Evolutionary conservation across 1,140 invertebrate species (phyloP), one percentile per base, ranked within the genome.

Genomic region (Drosophila navojoa): DNA sequence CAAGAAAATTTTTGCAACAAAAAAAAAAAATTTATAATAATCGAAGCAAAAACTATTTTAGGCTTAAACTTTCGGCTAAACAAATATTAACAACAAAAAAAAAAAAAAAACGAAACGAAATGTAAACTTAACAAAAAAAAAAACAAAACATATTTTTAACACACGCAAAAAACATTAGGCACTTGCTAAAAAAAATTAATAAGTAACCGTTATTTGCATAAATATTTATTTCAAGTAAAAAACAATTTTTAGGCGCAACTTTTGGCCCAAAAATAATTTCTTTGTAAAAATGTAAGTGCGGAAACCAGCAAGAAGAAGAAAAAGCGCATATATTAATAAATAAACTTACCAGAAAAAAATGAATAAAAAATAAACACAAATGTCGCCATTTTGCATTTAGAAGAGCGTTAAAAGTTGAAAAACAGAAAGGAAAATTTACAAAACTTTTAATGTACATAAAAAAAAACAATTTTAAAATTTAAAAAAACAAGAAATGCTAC

Each of bases 321-420:
- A 69, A 47, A 81, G 58, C 73, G 73, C 77, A 61, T 73, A 74
- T 78, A 52, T 16, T 68, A 74, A 76, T 77, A 81, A 44, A 29
- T 87, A 79, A 75, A 68, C 68, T 70, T 57, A 80, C 79, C 64
- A 75, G 70, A 50, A 77, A 67, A 19, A 63, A 64, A 32, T 0
- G 29, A 32, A 32, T 32, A 70, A 3, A 38, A 38, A 38, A 10
- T 38, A 38, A 69, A 64, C 62, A 78, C 67, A 79, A 62, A 90
- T 90, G 86, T 90, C 86, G 86, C 86, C 86, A 90, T 90, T 90
- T 90, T 90, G 86, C 86, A 90, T 90, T 90, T 90, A 90, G 70
- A 38, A 38, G 35, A 85, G 71, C 81, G 86, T 86, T 66, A 67
- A 67, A 66, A 67, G 71, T 66, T 58, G 44, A 15, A 58, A 49